A percentile compares a stretch with the other conserved stretches of the same genome.
Evolutionary conservation across 2,797 vertebrate genomes (phyloP).

Genomic region (Falco concolor): DNA sequence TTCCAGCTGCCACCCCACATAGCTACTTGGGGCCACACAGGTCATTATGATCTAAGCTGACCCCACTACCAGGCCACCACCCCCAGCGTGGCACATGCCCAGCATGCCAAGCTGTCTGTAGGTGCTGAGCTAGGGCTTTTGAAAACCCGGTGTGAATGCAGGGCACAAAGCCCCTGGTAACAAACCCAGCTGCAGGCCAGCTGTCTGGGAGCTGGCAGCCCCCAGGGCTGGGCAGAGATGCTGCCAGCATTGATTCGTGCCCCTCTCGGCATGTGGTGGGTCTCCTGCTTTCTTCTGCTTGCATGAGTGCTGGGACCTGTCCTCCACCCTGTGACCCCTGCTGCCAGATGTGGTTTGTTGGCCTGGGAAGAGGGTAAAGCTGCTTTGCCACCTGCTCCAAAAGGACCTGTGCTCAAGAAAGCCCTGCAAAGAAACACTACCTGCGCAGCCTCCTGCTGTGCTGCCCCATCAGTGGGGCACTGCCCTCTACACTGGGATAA

Average conservation of each 20-base stretch:
- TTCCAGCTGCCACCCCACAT: neutral
- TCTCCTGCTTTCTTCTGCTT: neutral
- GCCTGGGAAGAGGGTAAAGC: neutral
- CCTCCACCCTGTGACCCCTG: neutral
- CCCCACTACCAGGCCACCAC: neutral
- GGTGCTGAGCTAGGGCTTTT: neutral
- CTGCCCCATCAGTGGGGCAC: neutral
- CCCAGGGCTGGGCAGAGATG: neutral
- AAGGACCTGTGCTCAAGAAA: neutral
- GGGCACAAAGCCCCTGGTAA: neutral
- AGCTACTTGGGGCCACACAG: neutral
- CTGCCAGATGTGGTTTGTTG: neutral
- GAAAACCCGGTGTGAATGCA: neutral
- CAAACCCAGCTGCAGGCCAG: neutral
- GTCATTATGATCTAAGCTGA: neutral
- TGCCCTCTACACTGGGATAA: fast-evolving
- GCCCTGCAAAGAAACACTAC: neutral
- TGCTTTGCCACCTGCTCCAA: neutral
- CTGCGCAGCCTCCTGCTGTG: neutral
- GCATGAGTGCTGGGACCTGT: neutral
- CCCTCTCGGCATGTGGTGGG: neutral
- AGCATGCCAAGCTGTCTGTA: neutral
- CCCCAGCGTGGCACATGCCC: neutral
- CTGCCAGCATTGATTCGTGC: neutral
- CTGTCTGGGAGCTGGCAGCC: neutral